phyloP scores from a whole-genome alignment of 2,888 invertebrate genomes.

The Tholera decimalis region DNA sequence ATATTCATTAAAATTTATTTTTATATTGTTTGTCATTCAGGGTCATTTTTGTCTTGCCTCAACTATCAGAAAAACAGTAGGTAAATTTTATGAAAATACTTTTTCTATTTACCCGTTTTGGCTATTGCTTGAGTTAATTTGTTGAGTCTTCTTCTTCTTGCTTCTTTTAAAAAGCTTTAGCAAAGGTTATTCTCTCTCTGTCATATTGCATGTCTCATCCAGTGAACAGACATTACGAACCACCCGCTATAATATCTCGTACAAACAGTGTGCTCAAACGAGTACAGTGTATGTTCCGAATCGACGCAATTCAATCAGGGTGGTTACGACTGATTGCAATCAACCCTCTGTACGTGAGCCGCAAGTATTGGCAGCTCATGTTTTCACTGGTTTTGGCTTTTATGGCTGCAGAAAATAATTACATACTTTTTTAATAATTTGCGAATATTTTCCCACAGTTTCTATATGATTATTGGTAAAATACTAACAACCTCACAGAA shows the following conservation, averaged over 20 bases:
- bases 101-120: too few relatives aligned
- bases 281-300: slow-evolving; percentile 70
- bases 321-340: slow-evolving; percentile 88
- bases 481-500: too few relatives aligned
- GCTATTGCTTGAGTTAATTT: too few relatives aligned
- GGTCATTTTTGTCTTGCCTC: too few relatives aligned
- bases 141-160: not conserved
- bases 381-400: slow-evolving; percentile 9
- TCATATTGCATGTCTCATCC: slow-evolving; percentile 60
- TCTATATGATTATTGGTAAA: too few relatives aligned
- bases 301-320: slow-evolving; percentile 85
- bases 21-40: too few relatives aligned
- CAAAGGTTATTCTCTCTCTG: too few relatives aligned
- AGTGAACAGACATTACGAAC: slow-evolving; percentile 27
- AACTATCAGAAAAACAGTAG: too few relatives aligned
- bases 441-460: too few relatives aligned
- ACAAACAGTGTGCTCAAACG: slow-evolving; percentile 86
- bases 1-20: too few relatives aligned
- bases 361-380: slow-evolving; percentile 48
- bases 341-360: slow-evolving; percentile 79
- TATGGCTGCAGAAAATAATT: slow-evolving; percentile 11
- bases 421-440: not conserved
- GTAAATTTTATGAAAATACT: too few relatives aligned
- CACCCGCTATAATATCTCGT: slow-evolving; percentile 75
- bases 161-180: not conserved